Evolutionary conservation across 2,888 invertebrate species (phyloP), one percentile per base, ranked within the genome.

Genomic region (Lasioglossum morio): DNA sequence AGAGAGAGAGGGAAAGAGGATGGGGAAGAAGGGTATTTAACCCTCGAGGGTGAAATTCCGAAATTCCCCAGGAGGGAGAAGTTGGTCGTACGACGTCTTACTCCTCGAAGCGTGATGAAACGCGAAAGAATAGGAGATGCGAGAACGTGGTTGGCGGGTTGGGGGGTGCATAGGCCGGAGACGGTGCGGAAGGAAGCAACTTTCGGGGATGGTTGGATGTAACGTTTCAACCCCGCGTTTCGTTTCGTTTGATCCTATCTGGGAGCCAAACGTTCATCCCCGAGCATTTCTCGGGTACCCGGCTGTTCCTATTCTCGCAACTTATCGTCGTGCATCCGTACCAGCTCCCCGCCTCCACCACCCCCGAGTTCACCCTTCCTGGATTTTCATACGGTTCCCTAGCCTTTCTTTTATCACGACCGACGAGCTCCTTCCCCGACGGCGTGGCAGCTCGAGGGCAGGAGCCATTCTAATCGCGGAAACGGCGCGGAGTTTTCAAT

Each of bases 211-310:
- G 73, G 77, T 76, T 72, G 81, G 87, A 85, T 77, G 82, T 72
- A 86, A 83, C 86, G 78, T 87, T 90, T 80, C 84, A 85, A 75
- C 23, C 82, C 81, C 76, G 16, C 30, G 60, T n/a, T 57, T 57
- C 82, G 75, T 79, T 92, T 79, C 88, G 89, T 90, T 89, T 87
- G 88, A 89, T 90, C 88, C 82, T 82, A 81, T 72, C 86, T 76
- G 43, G 57, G 63, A 78, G 75, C 60, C 81, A 88, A 89, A 88
- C 85, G 83, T 79, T 87, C 87, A 77, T 86, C 84, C 82, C 40
- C 63, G 46, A 72, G 72, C 78, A 48, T 88, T 82, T 81, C 77
- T 72, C 70, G 46, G 72, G 34, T 86, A 80, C 81, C 37, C 72
- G 57, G 72, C 87, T 77, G 81, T 77, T 73, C 57, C 73, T 60